A percentile compares a stretch with the other conserved stretches of the same genome.
Evolutionary conservation across 1,140 invertebrate genomes (phyloP).

Genomic region (Trichomalopsis sarcophagae): DNA sequence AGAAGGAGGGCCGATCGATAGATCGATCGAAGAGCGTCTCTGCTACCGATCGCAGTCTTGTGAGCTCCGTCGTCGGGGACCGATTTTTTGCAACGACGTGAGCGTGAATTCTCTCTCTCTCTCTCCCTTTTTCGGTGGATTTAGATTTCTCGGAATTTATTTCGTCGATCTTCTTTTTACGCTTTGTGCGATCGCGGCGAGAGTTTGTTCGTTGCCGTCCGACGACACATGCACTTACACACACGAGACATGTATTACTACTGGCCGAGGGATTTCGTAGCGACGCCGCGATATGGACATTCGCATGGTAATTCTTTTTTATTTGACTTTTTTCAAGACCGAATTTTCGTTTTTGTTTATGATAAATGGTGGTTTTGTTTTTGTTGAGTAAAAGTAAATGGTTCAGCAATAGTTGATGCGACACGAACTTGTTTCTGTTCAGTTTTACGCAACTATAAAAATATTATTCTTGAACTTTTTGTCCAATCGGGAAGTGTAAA

Average conservation of each 20-base stretch:
- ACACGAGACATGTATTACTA: slow-evolving; percentile 27
- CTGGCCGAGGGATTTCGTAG: slow-evolving; percentile 37
- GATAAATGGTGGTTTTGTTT: not conserved
- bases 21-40: not conserved
- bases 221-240: too few species aligned
- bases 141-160: not conserved
- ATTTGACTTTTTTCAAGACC: not conserved
- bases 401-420: too few species aligned
- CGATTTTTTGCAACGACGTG: not conserved
- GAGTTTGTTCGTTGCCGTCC: not conserved
- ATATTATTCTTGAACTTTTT: too few species aligned
- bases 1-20: slow-evolving; percentile 2
- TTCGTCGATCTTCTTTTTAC: not conserved
- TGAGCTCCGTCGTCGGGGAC: not conserved
- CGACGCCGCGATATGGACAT: slow-evolving; percentile 28
- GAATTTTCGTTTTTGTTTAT: not conserved
- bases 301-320: slow-evolving; percentile 33
- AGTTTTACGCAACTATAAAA: too few species aligned
- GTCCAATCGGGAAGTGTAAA: too few species aligned
- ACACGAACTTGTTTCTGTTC: too few species aligned
- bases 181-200: not conserved
- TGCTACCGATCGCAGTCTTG: slow-evolving; percentile 8
- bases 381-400: too few species aligned
- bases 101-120: not conserved
- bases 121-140: not conserved